phyloP scores from a whole-genome alignment of 2,888 invertebrate genomes.

The Clitarchus hookeri region DNA sequence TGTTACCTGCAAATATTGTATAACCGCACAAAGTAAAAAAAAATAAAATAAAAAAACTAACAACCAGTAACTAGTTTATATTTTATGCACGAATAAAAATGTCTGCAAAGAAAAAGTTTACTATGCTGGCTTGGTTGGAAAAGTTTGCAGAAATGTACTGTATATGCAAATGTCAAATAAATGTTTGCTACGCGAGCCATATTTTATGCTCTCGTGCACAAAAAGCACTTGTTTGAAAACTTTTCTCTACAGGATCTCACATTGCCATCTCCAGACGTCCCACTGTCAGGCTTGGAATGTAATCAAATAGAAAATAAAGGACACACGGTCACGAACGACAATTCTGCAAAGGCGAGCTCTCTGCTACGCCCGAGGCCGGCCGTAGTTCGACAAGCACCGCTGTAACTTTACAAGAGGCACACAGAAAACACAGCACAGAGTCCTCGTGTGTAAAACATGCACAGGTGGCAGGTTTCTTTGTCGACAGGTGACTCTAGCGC shows the following conservation, averaged over 20 bases:
- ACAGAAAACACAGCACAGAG: too few relatives aligned
- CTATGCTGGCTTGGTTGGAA: neutral
- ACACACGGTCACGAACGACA: neutral
- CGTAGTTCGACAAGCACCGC: too few relatives aligned
- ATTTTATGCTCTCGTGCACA: neutral
- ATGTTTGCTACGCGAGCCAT: neutral
- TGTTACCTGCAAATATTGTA: neutral
- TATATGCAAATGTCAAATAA: neutral
- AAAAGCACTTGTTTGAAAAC: neutral
- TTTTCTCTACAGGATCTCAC: neutral
- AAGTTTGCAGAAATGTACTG: neutral
- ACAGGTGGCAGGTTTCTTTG: too few relatives aligned
- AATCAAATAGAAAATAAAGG: neutral
- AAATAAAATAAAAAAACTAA: neutral
- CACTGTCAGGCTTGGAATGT: neutral
- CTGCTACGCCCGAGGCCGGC: neutral
- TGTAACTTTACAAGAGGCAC: too few relatives aligned
- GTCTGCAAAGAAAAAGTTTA: neutral
- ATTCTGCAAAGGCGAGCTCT: neutral
- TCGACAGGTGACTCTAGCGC: too few relatives aligned
- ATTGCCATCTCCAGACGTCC: neutral
- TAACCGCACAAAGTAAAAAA: neutral
- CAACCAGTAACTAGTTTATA: neutral
- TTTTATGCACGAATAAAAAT: neutral
- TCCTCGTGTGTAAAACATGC: too few relatives aligned